phyloP scores from a whole-genome alignment of 1,140 invertebrate species.

The Eriocheir sinensis region DNA sequence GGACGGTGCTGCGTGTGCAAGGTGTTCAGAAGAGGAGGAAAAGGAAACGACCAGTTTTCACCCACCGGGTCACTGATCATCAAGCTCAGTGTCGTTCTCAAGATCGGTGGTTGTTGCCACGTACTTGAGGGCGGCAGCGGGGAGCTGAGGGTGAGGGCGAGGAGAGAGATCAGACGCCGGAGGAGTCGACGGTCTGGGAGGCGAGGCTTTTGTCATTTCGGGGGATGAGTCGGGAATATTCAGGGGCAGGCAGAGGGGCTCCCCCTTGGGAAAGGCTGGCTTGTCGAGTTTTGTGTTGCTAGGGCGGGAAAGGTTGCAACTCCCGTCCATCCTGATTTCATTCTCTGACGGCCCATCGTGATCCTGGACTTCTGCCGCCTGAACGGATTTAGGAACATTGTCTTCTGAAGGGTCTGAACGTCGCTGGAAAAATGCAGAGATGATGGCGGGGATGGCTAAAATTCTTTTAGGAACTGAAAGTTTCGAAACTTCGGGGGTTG shows the following conservation, averaged over 20 bases:
- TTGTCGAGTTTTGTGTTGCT: too few relatives aligned
- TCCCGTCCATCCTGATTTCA: too few relatives aligned
- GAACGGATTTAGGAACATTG: too few relatives aligned
- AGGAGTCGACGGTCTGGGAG: background rate
- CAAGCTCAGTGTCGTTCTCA: background rate
- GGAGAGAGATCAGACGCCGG: background rate
- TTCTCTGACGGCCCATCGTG: background rate
- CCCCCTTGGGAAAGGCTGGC: background rate
- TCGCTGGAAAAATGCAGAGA: too few relatives aligned
- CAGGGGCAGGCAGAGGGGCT: background rate
- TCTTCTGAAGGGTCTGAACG: too few relatives aligned
- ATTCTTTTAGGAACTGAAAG: too few relatives aligned
- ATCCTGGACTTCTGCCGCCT: too few relatives aligned
- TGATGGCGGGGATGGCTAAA: too few relatives aligned
- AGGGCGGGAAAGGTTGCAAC: background rate
- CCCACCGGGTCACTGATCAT: constrained; percentile 20
- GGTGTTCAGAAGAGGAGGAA: background rate
- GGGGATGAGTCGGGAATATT: background rate
- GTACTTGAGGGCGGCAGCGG: constrained; percentile 52
- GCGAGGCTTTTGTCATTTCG: background rate
- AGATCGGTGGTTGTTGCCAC: background rate
- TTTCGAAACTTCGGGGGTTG: background rate
- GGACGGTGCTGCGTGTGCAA: background rate
- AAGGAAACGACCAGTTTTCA: background rate
- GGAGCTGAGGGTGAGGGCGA: background rate